These are phyloP conservation scores for Phoebastria nigripes DNA, from an alignment of 2,797 vertebrate genomes.

Conservation along the genomic window DNA sequence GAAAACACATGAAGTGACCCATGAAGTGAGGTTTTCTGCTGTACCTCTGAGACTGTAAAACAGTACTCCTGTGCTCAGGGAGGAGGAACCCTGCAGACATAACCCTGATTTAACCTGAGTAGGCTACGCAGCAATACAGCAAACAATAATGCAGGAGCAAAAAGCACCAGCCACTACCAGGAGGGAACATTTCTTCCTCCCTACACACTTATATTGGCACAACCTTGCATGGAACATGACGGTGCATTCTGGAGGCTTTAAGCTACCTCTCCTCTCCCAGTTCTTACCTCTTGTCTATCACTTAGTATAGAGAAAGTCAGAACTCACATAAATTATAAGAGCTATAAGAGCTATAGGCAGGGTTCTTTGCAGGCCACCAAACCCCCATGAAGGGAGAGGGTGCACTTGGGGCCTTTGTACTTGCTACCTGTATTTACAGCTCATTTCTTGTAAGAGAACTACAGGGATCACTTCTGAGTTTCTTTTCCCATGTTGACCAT, in stretches of 20 bases:
- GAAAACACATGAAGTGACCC: background rate
- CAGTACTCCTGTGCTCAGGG: background rate
- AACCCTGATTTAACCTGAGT: background rate
- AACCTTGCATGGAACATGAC: background rate
- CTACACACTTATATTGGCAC: background rate
- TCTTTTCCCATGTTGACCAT: background rate
- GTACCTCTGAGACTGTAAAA: background rate
- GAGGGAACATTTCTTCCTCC: background rate
- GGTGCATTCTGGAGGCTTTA: background rate
- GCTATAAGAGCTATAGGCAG: background rate
- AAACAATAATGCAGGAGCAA: background rate
- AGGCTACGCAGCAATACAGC: background rate
- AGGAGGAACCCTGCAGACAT: background rate
- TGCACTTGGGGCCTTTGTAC: background rate
- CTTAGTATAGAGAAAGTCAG: background rate
- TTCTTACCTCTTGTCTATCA: background rate
- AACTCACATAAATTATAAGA: background rate
- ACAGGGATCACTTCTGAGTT: background rate
- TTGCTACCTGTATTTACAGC: background rate
- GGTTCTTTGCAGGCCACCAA: background rate
- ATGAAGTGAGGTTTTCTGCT: background rate
- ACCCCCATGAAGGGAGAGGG: background rate
- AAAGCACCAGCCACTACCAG: background rate
- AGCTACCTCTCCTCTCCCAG: background rate
- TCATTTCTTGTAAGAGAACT: background rate